A percentile compares a stretch with the other conserved stretches of the same genome.
Conservation (phyloP, 2,797 vertebrate genomes). For the Anolis apletophallus region DNA sequence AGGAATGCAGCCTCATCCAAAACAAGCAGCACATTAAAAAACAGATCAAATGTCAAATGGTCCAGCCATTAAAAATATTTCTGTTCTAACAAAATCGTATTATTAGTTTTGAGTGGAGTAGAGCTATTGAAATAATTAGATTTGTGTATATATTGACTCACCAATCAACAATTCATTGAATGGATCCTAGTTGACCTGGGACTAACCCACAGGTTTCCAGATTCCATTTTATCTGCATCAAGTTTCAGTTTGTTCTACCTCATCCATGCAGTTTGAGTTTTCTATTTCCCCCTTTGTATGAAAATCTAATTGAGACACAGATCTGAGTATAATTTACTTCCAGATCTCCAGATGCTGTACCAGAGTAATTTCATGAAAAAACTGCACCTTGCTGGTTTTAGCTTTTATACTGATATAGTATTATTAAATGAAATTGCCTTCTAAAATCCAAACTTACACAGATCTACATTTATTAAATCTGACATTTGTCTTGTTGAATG, state of each 20-base stretch:
- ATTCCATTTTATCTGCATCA: not conserved
- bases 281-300: not conserved
- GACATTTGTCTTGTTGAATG: not conserved
- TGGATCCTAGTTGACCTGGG: no score
- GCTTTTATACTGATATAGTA: not conserved
- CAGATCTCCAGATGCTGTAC: not conserved
- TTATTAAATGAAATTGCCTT: not conserved
- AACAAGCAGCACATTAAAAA: not conserved
- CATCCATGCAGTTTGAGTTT: not conserved
- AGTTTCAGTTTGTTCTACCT: not conserved
- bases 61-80: not conserved
- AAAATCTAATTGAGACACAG: not conserved
- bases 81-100: no score
- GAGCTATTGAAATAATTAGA: no score
- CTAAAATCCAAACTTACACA: not conserved
- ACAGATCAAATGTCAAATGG: no score
- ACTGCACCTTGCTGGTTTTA: not conserved
- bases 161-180: no score
- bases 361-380: not conserved
- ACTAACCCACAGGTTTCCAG: no score
- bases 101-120: no score
- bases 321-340: not conserved
- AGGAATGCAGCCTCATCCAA: not conserved
- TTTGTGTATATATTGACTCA: no score
- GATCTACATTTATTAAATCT: slow-evolving; percentile 52